These are phyloP conservation scores for Euzetes globulus DNA, from an alignment of 2,888 invertebrate genomes.

Conservation along the genomic window DNA sequence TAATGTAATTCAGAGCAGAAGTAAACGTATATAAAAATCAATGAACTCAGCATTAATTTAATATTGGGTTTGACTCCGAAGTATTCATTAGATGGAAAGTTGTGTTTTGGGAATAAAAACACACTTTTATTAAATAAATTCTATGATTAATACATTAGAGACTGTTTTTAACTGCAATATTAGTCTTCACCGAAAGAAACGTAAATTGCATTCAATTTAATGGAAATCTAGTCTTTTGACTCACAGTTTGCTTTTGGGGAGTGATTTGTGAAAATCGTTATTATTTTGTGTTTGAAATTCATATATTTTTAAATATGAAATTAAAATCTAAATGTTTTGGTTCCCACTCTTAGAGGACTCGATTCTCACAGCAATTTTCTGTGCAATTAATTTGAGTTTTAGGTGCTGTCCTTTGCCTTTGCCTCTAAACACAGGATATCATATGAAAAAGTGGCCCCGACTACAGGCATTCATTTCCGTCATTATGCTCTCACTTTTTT, in stretches of 20 bases:
- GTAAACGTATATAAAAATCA: not conserved
- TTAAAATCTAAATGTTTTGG: too few relatives aligned
- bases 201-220: not conserved
- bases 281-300: too few relatives aligned
- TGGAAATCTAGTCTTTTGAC: not conserved
- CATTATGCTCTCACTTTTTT: not conserved
- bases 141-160: not conserved
- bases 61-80: not conserved
- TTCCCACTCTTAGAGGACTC: too few relatives aligned
- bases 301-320: too few relatives aligned
- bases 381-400: too few relatives aligned
- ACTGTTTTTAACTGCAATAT: not conserved
- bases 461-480: slow-evolving; percentile 22
- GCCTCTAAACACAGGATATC: slow-evolving; percentile 13
- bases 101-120: not conserved
- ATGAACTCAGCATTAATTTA: not conserved
- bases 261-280: too few relatives aligned
- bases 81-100: not conserved
- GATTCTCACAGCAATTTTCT: too few relatives aligned
- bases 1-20: too few relatives aligned
- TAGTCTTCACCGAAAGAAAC: not conserved
- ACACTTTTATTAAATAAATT: not conserved
- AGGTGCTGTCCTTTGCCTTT: not conserved
- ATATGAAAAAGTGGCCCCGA: not conserved
- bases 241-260: too few relatives aligned